Evolutionary conservation across 2,797 vertebrate genomes (phyloP), one percentile per base, ranked within the genome.

Genomic region (Bufotes viridis): DNA sequence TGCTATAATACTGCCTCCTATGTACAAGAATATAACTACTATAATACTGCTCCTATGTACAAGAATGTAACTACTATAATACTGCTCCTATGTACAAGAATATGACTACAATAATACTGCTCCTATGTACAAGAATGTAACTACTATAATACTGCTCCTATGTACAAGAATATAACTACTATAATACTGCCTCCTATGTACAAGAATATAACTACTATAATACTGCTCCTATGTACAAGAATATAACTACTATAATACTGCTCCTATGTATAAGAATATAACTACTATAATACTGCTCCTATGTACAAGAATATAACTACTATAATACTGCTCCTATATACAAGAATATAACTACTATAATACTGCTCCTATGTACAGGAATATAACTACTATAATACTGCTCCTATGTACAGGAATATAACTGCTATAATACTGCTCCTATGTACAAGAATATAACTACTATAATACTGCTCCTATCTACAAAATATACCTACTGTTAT

Each of bases 381-480:
- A 74, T 51, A 74, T 74, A 74, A 74, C 34, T 74, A 74, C 70
- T 74, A 74, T 74, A 74, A 74, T 74, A 74, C 70, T 74, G 34
- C 34, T 2, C 34, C 34, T 18, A 42, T 42, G 1, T 65, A 65
- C 11, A 65, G 13, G 63, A 57, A 11, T 11, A 57, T 57, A 57
- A 15, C 14, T 11, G 0, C 18, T 60, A 20, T 60, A 17, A 60
- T 60, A 60, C 18, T 60, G 58, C 58, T 20, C 58, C 58, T 20
- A 60, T 60, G 17, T 20, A 60, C 18, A 57, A 57, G 11, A 57
- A 57, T 57, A 57, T 57, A 14, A 57, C 12, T 57, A 57, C 14
- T 57, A 57, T 57, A 57, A 57, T 2, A 17, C 18, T 18, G 15
- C 58, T 6, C 15, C 6, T 17, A 18, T 18, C 1, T 17, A 17